Conservation (phyloP, 2,888 invertebrate species). For the Tenthredo amoena region DNA sequence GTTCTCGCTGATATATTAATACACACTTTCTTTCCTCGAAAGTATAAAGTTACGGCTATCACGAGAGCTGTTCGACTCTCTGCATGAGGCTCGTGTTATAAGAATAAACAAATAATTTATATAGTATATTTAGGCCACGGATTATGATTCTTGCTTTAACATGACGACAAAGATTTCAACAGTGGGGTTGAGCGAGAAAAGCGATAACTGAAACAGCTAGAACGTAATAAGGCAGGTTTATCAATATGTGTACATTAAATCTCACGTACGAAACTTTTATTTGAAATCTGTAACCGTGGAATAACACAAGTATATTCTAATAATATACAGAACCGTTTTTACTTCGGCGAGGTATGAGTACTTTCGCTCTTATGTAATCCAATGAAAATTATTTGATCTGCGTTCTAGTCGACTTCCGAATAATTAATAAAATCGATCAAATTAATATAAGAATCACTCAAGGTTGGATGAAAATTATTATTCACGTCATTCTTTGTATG, state of each 20-base stretch:
- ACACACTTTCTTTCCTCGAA: background rate
- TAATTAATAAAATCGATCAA: background rate
- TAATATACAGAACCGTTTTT: background rate
- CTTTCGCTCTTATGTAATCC: background rate
- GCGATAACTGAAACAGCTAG: background rate
- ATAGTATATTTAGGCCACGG: conserved; percentile 21
- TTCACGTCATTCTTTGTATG: background rate
- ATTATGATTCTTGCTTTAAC: background rate
- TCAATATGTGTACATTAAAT: background rate
- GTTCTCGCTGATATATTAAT: background rate
- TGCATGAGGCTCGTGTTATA: background rate
- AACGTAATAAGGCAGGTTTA: background rate
- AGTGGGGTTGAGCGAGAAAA: conserved; percentile 4
- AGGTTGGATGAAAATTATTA: background rate
- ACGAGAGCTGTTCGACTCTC: background rate
- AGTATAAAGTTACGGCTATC: background rate
- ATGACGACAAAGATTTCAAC: conserved; percentile 17
- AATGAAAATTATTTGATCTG: background rate
- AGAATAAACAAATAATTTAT: background rate
- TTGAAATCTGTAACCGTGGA: background rate
- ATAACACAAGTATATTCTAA: background rate
- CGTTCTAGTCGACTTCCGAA: background rate
- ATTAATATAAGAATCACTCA: background rate
- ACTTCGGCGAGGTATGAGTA: background rate
- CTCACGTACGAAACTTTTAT: background rate